Conservation (phyloP, 2,797 vertebrate genomes). For the Tachyglossus aculeatus region DNA sequence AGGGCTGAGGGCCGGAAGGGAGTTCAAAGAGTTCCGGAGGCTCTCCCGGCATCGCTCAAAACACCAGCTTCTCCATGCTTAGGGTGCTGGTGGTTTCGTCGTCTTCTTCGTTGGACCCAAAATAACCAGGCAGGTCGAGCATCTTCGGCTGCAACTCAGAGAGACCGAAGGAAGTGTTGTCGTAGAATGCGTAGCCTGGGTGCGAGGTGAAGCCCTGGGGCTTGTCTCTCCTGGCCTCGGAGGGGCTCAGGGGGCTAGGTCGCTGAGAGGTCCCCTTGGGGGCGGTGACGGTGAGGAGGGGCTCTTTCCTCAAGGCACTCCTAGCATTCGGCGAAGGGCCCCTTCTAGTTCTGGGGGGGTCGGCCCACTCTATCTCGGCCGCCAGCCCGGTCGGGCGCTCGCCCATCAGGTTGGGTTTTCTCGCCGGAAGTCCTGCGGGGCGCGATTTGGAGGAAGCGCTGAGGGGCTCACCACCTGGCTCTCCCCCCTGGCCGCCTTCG, state of each 20-base stretch:
- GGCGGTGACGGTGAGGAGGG: constrained; percentile 37
- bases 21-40: too few species aligned
- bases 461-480: constrained; percentile 50
- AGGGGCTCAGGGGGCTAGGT: constrained; percentile 79
- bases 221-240: constrained; percentile 77
- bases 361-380: constrained; percentile 74
- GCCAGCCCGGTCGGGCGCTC: constrained; percentile 54
- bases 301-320: constrained; percentile 80
- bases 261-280: constrained; percentile 74
- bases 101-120: constrained; percentile 80
- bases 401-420: constrained; percentile 62
- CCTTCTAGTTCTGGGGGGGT: constrained; percentile 82
- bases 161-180: constrained; percentile 85
- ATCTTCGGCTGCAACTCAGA: constrained; percentile 88
- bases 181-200: constrained; percentile 79
- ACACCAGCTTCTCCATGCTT: constrained; percentile 78
- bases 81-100: constrained; percentile 73
- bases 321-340: constrained; percentile 88
- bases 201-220: constrained; percentile 87
- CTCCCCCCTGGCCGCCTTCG: constrained; percentile 50
- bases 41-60: constrained; percentile 53
- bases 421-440: constrained; percentile 42
- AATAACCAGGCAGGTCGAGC: constrained; percentile 86
- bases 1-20: neutral
- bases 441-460: constrained; percentile 51